These are phyloP conservation scores for Sapayoa aenigma DNA, from an alignment of 2,113 vertebrate species.

Conservation along the genomic window DNA sequence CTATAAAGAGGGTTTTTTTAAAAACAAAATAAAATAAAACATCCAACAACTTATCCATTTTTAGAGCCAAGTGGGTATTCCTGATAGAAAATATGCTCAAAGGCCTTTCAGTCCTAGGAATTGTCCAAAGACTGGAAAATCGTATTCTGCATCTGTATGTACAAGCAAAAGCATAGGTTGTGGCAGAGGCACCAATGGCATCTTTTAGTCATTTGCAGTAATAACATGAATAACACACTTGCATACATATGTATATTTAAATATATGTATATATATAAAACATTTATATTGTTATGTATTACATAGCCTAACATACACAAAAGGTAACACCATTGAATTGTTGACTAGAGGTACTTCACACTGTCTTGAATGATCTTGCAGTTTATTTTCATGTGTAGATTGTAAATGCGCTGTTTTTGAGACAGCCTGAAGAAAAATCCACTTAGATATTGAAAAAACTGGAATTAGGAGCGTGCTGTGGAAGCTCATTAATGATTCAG, in stretches of 20 bases:
- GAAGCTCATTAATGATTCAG: conserved; percentile 87
- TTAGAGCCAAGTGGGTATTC: neutral
- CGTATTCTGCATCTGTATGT: neutral
- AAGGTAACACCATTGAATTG: neutral
- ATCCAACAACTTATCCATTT: neutral
- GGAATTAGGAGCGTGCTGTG: conserved; percentile 32
- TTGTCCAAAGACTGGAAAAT: neutral
- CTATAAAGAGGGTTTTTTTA: neutral
- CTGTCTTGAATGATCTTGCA: neutral
- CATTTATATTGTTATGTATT: neutral
- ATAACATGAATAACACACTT: neutral
- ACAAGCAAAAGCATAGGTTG: neutral
- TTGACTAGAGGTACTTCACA: neutral
- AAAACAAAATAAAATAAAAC: neutral
- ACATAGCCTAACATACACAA: neutral
- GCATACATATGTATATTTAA: neutral
- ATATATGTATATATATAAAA: neutral
- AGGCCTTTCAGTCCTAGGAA: neutral
- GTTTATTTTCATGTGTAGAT: neutral
- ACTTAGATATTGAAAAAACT: neutral
- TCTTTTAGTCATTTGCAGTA: neutral
- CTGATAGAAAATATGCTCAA: neutral
- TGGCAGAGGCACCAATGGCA: neutral
- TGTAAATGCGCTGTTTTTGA: neutral
- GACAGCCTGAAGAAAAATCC: neutral